Conservation (phyloP, 2,797 vertebrate species). For the Microhierax caerulescens region DNA sequence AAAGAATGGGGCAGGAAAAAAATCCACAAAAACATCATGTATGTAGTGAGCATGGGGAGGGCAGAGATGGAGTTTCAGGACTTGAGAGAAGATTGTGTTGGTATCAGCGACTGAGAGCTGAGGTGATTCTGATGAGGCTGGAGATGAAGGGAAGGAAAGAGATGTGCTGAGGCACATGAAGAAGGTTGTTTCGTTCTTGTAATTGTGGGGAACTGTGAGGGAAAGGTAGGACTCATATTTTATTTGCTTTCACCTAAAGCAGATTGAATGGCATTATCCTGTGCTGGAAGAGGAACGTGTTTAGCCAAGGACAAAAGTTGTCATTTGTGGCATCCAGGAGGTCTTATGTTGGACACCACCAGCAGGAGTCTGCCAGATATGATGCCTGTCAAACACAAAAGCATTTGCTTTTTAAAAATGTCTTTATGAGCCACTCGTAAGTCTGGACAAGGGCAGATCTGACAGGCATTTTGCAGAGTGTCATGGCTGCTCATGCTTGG, state of each 20-base stretch:
- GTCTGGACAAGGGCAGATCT: background rate
- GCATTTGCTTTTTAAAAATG: background rate
- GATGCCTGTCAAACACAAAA: background rate
- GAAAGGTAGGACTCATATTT: background rate
- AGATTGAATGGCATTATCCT: background rate
- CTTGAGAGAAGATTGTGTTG: background rate
- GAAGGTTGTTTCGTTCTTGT: background rate
- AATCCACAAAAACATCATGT: rapidly evolving
- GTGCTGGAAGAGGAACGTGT: background rate
- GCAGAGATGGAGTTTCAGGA: background rate
- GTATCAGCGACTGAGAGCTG: background rate
- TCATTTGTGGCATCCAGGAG: background rate
- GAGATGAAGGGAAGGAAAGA: background rate
- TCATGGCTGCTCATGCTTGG: background rate
- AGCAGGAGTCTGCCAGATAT: background rate
- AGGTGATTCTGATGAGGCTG: background rate
- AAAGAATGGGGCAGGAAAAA: background rate
- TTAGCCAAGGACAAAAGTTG: background rate
- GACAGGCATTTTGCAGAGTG: background rate
- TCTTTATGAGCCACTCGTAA: background rate
- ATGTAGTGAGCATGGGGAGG: background rate
- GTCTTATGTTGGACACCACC: background rate
- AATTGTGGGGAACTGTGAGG: background rate
- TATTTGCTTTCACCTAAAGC: background rate
- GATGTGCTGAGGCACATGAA: background rate